Evolutionary conservation across 2,797 vertebrate species (phyloP), one percentile per base, ranked within the genome.

Genomic region (Nyctalus aviator): DNA sequence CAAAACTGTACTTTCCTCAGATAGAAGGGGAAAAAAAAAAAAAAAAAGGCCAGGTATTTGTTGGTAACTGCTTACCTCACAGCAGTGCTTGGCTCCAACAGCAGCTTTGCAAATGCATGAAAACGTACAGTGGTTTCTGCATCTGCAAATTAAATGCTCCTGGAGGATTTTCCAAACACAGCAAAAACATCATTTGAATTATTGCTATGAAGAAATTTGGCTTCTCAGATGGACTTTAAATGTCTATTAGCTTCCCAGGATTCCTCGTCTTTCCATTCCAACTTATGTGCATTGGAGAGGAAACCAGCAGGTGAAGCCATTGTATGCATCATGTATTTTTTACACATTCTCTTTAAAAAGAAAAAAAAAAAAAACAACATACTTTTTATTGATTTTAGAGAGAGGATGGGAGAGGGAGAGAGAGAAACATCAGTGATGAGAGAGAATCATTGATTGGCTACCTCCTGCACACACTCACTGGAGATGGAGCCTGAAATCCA

Each of bases 61-160:
- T 27, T 3, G 37, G 30, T 55, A 15, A 15, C 18, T 8, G 3
- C n/a, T 7, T 64, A 15, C 69, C 35, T 48, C 41, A 30, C 30
- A 27, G 44, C 9, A 21, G 25, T 1, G 6, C 30, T 73, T 17
- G 48, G 50, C 14, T 91, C 76, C 50, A 37, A 15, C 25, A 14
- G 44, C 48, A 32, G 46, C 57, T 90, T 88, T 82, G 27, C 73
- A 78, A 30, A 48, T 14, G 3, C 27, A 1, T 0, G 59, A 44
- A 18, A 76, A 30, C 50, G 32, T 44, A 18, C 30, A 0, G 2
- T 81, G 41, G 37, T 64, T 79, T 86, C 86, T 62, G 46, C 78
- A 59, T 46, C 91, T 93, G 71, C 37, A 85, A 13, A 77, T 81
- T 62, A 73, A 66, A n/a, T 21, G 37, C 41, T 92, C 69, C 23